Conservation (phyloP, 2,888 invertebrate species). For the Theodoxus fluviatilis region DNA sequence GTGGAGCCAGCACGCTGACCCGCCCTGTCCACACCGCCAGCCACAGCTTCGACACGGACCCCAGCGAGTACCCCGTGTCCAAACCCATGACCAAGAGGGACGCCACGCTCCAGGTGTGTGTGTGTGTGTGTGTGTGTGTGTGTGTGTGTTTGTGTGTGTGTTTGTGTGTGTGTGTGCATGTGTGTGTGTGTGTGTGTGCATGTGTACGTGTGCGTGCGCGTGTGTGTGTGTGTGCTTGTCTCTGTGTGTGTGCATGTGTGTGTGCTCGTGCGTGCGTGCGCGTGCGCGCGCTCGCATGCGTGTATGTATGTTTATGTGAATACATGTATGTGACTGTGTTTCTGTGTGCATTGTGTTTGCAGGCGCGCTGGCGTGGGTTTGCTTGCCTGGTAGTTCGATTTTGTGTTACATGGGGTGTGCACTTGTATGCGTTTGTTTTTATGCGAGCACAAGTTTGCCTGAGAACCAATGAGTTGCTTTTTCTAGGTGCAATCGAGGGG, state of each 20-base stretch:
- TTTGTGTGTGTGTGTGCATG: slow-evolving; percentile 9
- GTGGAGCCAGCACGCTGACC: slow-evolving; percentile 43
- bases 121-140: slow-evolving; percentile 15
- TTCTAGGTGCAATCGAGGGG: no score
- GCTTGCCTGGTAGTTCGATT: no score
- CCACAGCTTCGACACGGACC: slow-evolving; percentile 77
- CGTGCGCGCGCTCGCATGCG: neutral
- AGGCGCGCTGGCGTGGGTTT: no score
- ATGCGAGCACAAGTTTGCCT: no score
- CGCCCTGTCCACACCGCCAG: slow-evolving; percentile 75
- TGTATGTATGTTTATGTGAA: neutral
- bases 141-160: neutral
- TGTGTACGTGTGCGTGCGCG: slow-evolving; percentile 7
- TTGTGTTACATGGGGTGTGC: no score
- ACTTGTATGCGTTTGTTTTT: no score
- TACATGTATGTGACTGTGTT: neutral
- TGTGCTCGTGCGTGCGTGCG: slow-evolving; percentile 1
- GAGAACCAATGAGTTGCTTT: no score
- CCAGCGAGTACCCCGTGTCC: no score
- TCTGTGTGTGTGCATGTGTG: slow-evolving; percentile 7
- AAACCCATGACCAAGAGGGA: neutral
- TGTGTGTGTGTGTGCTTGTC: slow-evolving; percentile 7
- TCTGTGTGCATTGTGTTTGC: neutral
- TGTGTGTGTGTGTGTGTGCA: slow-evolving; percentile 4
- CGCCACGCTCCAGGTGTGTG: neutral